Percentiles rank a stretch among this genome's conserved stretches.
phyloP scores from a whole-genome alignment of 2,797 vertebrate species.

The Sus cebifrons region DNA sequence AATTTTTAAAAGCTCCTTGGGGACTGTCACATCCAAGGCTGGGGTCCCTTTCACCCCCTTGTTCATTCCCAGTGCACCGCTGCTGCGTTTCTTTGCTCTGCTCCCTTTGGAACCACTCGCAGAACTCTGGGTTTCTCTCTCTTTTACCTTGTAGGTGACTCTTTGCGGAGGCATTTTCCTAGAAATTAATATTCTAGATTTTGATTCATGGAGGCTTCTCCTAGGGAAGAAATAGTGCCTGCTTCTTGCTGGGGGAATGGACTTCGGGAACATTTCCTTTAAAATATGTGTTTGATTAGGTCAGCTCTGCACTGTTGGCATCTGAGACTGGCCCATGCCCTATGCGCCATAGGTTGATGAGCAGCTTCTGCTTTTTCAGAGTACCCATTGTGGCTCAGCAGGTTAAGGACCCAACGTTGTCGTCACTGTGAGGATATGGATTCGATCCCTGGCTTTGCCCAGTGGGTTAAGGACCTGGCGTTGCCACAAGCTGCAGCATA shows the following conservation, averaged over 20 bases:
- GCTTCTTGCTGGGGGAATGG: background rate
- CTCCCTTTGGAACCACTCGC: no score
- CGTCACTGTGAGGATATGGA: no score
- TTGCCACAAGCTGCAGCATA: no score
- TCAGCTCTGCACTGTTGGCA: background rate
- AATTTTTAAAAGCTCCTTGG: background rate
- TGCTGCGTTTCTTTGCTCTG: background rate
- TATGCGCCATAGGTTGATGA: background rate
- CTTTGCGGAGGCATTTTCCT: background rate
- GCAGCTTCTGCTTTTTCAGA: background rate
- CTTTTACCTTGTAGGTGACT: background rate
- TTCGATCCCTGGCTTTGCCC: no score
- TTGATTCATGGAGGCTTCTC: background rate
- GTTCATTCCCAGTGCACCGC: accelerated
- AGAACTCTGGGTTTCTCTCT: background rate
- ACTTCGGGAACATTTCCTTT: background rate
- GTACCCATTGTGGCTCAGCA: no score
- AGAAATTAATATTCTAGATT: background rate
- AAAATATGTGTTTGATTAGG: background rate
- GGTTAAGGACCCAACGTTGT: no score
- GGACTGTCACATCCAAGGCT: no score
- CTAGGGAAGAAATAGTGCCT: background rate
- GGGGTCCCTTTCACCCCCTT: background rate
- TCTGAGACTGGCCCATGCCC: background rate
- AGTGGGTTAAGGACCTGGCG: no score